Evolutionary conservation across 2,797 vertebrate genomes (phyloP).

Genomic region (Poecilia gillii): DNA sequence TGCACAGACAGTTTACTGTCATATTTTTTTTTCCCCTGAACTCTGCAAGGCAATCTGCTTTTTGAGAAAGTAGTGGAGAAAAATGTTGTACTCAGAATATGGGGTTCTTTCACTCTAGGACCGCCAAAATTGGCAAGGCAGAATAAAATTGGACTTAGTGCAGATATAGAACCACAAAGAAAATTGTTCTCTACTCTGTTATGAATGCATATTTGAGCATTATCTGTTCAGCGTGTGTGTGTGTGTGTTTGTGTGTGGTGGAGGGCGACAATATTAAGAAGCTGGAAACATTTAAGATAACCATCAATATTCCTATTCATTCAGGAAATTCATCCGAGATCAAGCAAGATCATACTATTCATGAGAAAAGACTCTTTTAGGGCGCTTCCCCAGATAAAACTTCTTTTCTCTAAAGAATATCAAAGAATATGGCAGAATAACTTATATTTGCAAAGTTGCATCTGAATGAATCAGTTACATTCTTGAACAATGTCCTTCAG

Average conservation of each 20-base stretch:
- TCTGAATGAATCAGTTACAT: neutral
- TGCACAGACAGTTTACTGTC: slow-evolving; percentile 28
- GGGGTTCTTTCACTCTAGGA: neutral
- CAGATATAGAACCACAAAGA: neutral
- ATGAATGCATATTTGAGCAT: neutral
- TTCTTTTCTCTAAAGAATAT: neutral
- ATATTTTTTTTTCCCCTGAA: slow-evolving; percentile 10
- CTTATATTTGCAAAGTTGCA: neutral
- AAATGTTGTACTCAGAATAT: slow-evolving; percentile 1
- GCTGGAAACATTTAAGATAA: neutral
- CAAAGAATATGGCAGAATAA: neutral
- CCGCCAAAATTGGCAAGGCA: neutral
- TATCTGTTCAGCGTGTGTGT: neutral
- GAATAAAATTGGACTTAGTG: neutral
- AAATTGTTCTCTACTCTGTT: neutral
- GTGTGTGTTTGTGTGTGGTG: neutral
- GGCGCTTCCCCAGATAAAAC: neutral
- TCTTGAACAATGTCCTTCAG: neutral
- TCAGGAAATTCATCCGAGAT: neutral
- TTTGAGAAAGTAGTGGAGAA: neutral
- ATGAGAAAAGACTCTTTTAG: neutral
- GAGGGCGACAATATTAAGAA: neutral
- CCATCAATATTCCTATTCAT: neutral
- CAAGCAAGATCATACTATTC: neutral
- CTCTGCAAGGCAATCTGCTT: slow-evolving; percentile 14